phyloP scores from a whole-genome alignment of 2,113 vertebrate genomes.

The Callorhinus ursinus region DNA sequence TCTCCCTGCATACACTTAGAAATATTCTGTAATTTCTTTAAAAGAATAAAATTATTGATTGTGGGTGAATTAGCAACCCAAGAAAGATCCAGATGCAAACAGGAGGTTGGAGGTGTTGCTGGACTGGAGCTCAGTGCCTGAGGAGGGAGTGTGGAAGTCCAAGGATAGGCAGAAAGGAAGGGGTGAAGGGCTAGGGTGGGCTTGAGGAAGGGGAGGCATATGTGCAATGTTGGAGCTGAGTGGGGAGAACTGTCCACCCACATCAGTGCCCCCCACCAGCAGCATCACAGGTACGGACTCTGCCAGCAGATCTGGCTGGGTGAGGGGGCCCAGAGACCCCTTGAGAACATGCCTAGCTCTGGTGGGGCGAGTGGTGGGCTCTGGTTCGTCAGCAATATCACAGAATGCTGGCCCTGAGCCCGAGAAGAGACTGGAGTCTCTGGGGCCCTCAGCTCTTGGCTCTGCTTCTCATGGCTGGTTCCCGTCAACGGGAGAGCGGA shows the following conservation, averaged over 20 bases:
- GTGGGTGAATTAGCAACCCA: conserved; percentile 59
- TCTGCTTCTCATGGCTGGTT: not conserved
- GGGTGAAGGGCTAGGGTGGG: not conserved
- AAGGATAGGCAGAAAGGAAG: not conserved
- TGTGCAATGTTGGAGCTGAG: not conserved
- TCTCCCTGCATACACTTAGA: conserved; percentile 56
- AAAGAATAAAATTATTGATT: conserved; percentile 77
- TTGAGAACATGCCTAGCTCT: not conserved
- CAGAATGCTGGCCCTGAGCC: not conserved
- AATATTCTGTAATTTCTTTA: conserved; percentile 76
- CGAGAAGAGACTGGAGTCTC: not conserved
- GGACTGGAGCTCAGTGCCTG: not conserved
- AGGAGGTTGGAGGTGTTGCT: conserved; percentile 42
- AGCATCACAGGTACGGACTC: not conserved
- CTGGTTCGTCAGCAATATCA: not conserved
- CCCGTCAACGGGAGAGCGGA: too few relatives aligned
- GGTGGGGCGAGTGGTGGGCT: not conserved
- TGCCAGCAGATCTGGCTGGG: not conserved
- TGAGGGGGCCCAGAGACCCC: not conserved
- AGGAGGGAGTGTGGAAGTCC: not conserved
- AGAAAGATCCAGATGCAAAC: conserved; percentile 55
- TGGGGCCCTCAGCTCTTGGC: not conserved
- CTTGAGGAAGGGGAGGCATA: not conserved
- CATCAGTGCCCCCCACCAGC: not conserved
- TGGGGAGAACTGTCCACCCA: not conserved